Percentiles rank a stretch among this genome's conserved stretches.
Evolutionary conservation across 1,140 invertebrate species (phyloP).

Genomic region (Trichogramma pretiosum): DNA sequence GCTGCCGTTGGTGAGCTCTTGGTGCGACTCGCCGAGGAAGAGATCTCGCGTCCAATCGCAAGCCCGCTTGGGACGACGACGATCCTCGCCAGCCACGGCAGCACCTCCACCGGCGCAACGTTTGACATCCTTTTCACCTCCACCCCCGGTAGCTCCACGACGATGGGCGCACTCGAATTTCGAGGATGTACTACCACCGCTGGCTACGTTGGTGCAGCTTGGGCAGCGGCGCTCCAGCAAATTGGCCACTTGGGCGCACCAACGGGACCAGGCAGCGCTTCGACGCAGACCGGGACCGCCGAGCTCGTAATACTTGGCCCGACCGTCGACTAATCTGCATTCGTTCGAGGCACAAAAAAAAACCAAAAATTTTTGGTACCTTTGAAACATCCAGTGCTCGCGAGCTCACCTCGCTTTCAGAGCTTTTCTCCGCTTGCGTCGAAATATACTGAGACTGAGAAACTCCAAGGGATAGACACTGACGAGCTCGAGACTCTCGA

Average conservation of each 20-base stretch:
- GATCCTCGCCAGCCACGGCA: neutral
- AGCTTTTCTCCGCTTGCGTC: conserved; percentile 42
- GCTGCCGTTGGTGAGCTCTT: conserved; percentile 25
- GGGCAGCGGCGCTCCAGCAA: too few species aligned
- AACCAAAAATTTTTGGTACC: neutral
- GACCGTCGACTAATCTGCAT: conserved; percentile 32
- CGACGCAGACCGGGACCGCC: conserved; percentile 22
- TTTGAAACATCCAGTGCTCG: conserved; percentile 9
- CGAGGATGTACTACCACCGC: too few species aligned
- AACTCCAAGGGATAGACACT: conserved; percentile 50
- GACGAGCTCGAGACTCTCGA: conserved; percentile 50
- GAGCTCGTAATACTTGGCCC: conserved; percentile 34
- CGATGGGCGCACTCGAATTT: conserved; percentile 18
- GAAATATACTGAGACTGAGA: conserved; percentile 50
- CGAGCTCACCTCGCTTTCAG: conserved; percentile 50
- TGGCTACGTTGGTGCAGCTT: too few species aligned
- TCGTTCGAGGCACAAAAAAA: neutral
- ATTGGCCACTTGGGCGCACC: conserved; percentile 45
- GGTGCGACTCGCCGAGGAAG: conserved; percentile 27
- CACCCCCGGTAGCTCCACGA: neutral
- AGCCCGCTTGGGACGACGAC: too few species aligned
- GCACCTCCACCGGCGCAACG: conserved; percentile 21
- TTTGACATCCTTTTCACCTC: conserved; percentile 25
- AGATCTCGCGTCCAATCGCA: conserved; percentile 25
- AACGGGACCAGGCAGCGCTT: conserved; percentile 46